A percentile compares a stretch with the other conserved stretches of the same genome.
Evolutionary conservation across 2,113 vertebrate species (phyloP).

Genomic region (Sylvicapra grimmia): DNA sequence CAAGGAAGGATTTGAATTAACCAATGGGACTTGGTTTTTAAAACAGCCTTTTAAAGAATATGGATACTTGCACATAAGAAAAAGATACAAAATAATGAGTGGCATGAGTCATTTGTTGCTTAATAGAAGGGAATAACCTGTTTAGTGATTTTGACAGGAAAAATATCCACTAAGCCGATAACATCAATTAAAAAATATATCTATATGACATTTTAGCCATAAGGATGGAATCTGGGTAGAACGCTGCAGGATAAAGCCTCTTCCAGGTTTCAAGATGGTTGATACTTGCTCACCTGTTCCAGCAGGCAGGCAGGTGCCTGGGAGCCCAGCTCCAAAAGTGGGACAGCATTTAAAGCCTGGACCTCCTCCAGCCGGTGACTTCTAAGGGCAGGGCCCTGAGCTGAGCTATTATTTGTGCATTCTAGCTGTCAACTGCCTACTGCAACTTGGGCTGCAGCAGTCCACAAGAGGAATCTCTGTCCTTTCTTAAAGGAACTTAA

Average conservation of each 20-base stretch:
- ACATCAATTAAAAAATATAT: neutral
- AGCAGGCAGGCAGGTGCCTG: neutral
- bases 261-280: neutral
- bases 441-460: neutral
- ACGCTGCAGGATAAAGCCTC: neutral
- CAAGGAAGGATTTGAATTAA: neutral
- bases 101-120: neutral
- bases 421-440: neutral
- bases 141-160: neutral
- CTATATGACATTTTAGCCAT: neutral
- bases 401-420: neutral
- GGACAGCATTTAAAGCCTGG: neutral
- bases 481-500: neutral
- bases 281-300: neutral
- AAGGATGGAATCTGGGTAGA: neutral
- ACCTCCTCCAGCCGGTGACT: fast-evolving
- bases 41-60: neutral
- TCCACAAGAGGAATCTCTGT: neutral
- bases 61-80: neutral
- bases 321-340: neutral
- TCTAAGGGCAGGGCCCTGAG: neutral
- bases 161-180: neutral
- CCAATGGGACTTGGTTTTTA: neutral
- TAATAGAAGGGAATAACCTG: neutral
- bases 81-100: neutral